Conservation (phyloP, 2,113 vertebrate genomes). For the Lutjanus erythropterus region DNA sequence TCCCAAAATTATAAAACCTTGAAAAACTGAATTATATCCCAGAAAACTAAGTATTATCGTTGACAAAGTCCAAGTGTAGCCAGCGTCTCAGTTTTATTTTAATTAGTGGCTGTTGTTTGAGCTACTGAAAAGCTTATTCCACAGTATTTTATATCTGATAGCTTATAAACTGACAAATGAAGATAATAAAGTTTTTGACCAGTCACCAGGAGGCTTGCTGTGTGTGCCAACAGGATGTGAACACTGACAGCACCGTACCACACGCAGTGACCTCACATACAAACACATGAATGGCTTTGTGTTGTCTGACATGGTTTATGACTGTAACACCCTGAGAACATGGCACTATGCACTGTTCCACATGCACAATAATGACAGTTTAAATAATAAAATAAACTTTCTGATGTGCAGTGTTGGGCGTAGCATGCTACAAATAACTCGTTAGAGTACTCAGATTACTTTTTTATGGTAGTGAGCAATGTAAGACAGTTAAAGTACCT, state of each 20-base stretch:
- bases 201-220: conserved; percentile 2
- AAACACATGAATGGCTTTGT: conserved; percentile 34
- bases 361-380: conserved; percentile 10
- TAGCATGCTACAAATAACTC: too few species aligned
- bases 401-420: too few species aligned
- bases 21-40: conserved; percentile 24
- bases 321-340: conserved; percentile 73
- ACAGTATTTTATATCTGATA: conserved; percentile 54
- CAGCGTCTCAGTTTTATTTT: background rate
- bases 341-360: conserved; percentile 51
- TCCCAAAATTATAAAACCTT: conserved; percentile 4
- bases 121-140: conserved; percentile 52
- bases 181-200: conserved; percentile 13
- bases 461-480: too few species aligned
- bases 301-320: conserved; percentile 17
- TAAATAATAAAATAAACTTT: conserved; percentile 3
- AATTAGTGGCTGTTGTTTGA: conserved; percentile 33
- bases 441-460: too few species aligned
- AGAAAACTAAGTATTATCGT: conserved; percentile 5
- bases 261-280: conserved; percentile 38
- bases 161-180: conserved; percentile 61
- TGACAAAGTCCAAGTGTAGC: conserved; percentile 22
- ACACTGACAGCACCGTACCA: conserved; percentile 42
- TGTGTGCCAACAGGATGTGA: conserved; percentile 42
- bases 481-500: too few species aligned